phyloP scores from a whole-genome alignment of 1,140 invertebrate genomes.

The Anagrus nilaparvatae region DNA sequence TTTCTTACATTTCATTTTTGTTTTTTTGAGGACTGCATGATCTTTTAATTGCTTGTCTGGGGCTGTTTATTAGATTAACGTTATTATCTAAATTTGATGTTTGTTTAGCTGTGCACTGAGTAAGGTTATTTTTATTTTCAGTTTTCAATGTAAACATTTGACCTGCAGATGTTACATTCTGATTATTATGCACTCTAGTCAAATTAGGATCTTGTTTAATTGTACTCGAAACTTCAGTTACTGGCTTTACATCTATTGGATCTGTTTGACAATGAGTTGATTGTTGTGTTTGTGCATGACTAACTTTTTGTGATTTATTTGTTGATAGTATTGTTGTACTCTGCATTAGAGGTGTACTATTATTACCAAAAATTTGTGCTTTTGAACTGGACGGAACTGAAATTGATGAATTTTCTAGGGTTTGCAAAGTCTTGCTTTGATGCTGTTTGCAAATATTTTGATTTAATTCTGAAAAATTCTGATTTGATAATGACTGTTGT shows the following conservation, averaged over 20 bases:
- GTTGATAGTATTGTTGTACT: too few species aligned
- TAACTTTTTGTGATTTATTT: slow-evolving; percentile 10
- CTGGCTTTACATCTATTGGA: slow-evolving; percentile 30
- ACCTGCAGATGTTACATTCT: slow-evolving; percentile 25
- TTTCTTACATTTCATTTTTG: slow-evolving; percentile 35
- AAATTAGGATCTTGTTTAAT: slow-evolving; percentile 34
- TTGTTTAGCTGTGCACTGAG: slow-evolving; percentile 20
- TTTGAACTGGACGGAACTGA: slow-evolving; percentile 34
- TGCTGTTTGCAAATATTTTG: too few species aligned
- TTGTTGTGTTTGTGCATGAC: slow-evolving; percentile 24
- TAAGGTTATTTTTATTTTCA: slow-evolving; percentile 21
- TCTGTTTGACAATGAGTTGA: slow-evolving; percentile 37
- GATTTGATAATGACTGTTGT: too few species aligned
- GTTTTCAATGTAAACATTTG: slow-evolving; percentile 32
- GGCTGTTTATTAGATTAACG: slow-evolving; percentile 23
- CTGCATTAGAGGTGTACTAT: slow-evolving; percentile 10
- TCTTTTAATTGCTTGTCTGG: slow-evolving; percentile 35
- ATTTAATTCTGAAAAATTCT: too few species aligned
- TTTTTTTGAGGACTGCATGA: slow-evolving; percentile 30
- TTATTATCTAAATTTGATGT: slow-evolving; percentile 24
- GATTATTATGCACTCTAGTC: slow-evolving; percentile 30
- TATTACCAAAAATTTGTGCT: slow-evolving; percentile 19
- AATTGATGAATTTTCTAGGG: too few species aligned
- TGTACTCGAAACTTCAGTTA: slow-evolving; percentile 25
- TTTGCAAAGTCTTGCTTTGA: slow-evolving; percentile 17